Evolutionary conservation across 2,888 invertebrate genomes (phyloP), one percentile per base, ranked within the genome.

Genomic region (Germaria angustata): DNA sequence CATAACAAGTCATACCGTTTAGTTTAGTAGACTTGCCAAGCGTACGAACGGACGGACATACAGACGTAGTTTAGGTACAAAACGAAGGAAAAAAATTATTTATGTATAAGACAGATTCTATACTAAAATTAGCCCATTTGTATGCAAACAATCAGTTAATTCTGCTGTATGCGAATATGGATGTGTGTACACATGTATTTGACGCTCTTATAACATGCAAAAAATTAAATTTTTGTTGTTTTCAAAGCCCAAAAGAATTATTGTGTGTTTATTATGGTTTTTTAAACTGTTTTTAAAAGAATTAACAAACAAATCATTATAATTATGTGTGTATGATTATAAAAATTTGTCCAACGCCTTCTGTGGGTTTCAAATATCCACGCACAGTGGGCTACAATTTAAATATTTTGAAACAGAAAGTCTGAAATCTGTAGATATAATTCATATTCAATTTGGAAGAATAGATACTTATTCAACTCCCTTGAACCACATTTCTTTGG

Each of bases 71-170:
- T 59, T 87, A 59, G 57, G 15, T 71, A 17, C 32, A 41, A 55
- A 20, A 17, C n/a, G n/a, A n/a, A 28, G 6, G 6, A 28, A 55
- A 13, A 68, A 32, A 46, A 85, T 86, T 87, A 24, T 20, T 34
- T 13, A 36, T 20, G 20, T 34, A 63, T 6, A n/a, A 28, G 20
- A 22, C 44, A 53, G 15, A 85, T 85, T 86, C 57, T 79, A 84
- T 82, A 53, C 36, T 59, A 78, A 85, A 86, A 87, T 87, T 84
- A 85, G 86, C 86, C 87, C 80, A 85, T 87, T 85, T 85, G 85
- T 85, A 85, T 85, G 84, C 85, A 84, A 63, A 71, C 65, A 63
- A 73, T 78, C 20, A 63, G 68, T 39, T n/a, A 32, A 1, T 53
- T 78, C 17, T 11, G 46, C 41, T 51, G 41, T 65, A 28, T 59